A percentile compares a stretch with the other conserved stretches of the same genome.
Conservation (phyloP, 2,797 vertebrate genomes). For the Cetoscarus ocellatus region DNA sequence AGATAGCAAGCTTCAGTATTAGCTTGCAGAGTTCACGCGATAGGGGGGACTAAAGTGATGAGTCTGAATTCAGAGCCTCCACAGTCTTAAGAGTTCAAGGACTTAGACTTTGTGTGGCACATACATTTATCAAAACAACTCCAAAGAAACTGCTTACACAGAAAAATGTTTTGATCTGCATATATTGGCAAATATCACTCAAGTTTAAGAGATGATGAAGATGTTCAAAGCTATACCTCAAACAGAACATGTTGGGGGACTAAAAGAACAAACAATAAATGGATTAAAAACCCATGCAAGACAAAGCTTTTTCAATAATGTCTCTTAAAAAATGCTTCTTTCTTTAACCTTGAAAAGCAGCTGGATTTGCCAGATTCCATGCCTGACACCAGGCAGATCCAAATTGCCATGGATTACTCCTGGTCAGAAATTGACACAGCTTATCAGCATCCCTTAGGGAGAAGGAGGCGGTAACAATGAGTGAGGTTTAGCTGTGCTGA, state of each 20-base stretch:
- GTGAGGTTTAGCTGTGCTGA: too few relatives aligned
- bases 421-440: too few relatives aligned
- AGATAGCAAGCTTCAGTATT: constrained; percentile 45
- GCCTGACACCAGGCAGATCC: too few relatives aligned
- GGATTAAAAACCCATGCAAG: too few relatives aligned
- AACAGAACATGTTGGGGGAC: constrained; percentile 1
- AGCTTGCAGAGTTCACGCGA: constrained; percentile 44
- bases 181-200: constrained; percentile 67
- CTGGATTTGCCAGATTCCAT: too few relatives aligned
- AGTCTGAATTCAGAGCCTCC: constrained; percentile 32
- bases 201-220: constrained; percentile 65
- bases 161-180: constrained; percentile 66
- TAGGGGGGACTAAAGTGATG: constrained; percentile 44
- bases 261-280: constrained; percentile 10
- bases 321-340: background rate
- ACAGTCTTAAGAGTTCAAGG: constrained; percentile 64
- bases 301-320: background rate
- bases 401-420: too few relatives aligned
- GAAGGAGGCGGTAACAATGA: too few relatives aligned
- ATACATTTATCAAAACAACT: constrained; percentile 60
- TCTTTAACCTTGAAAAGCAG: background rate
- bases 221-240: constrained; percentile 50
- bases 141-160: constrained; percentile 70
- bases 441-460: too few relatives aligned
- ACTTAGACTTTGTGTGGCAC: constrained; percentile 50